Base-by-base conservation (phyloP, 2,113 vertebrate species). In the Pygoscelis adeliae region DNA sequence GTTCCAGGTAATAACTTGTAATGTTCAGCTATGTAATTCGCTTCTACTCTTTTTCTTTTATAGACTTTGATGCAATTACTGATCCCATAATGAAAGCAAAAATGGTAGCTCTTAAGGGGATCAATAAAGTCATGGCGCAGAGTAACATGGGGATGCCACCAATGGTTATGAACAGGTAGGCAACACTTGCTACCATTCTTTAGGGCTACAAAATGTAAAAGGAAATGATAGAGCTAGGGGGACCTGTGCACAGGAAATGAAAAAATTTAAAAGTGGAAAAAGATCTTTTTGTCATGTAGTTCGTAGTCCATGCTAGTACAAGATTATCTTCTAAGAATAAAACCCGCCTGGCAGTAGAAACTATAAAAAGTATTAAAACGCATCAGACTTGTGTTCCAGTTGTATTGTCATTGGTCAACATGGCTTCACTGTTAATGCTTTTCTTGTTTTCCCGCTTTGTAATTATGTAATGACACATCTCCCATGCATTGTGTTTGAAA, bases 21-120 rank as follows among this genome's bases (percentile, higher is more conserved):
- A 65, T 34, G 13, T 46, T 91, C 52, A 81, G 52, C 69, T 82
- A 5, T 62, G 59, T 91, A 82, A 90, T 83, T 81, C 38, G 25
- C 1, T 96, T 89, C 12, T 95, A n/a, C 71, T 32, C n/a, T 22
- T 97, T 87, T 87, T 71, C 87, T 47, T 94, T 96, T 77, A 53
- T 91, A 99, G 99, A 99, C 97, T 99, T 99, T 67, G 99, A 99
- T 97, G 98, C 99, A 27, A 99, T 99, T 93, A 99, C 99, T 8
- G 99, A 99, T 97, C 99, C 99, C 47, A 99, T 99, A 97, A 99
- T 99, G 99, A 99, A 99, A 97, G 99, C 99, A 59, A 99, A 99
- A 98, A 99, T 99, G 99, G 99, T 99, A 65, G 99, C 99, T 73
- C 98, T 99, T 38, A 99, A 99, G 95, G 99, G 99, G 66, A 99